A percentile compares a stretch with the other conserved stretches of the same genome.
phyloP scores from a whole-genome alignment of 2,888 invertebrate species.

The Acanthacorydalis orientalis region DNA sequence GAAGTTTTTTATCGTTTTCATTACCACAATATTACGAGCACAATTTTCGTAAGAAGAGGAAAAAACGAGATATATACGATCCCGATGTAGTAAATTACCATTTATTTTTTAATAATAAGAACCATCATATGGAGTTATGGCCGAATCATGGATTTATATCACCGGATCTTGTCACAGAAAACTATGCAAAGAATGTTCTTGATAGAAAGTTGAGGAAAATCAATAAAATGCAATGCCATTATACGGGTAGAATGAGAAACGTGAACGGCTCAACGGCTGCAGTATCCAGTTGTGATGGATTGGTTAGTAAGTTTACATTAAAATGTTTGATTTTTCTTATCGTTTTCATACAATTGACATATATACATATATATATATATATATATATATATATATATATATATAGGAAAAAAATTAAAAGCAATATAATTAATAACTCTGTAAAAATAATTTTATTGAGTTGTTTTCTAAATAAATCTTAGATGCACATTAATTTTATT shows the following conservation, averaged over 20 bases:
- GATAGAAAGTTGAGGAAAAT: slow-evolving; percentile 15
- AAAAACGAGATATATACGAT: slow-evolving; percentile 7
- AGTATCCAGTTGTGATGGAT: slow-evolving; percentile 31
- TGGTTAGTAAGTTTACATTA: slow-evolving; percentile 16
- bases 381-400: no score
- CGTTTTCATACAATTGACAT: no score
- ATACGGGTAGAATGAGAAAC: slow-evolving; percentile 29
- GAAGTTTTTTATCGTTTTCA: slow-evolving; percentile 27
- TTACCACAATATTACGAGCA: slow-evolving; percentile 29
- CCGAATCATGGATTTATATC: slow-evolving; percentile 33
- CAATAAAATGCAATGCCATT: slow-evolving; percentile 27
- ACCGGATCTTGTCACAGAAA: slow-evolving; percentile 23
- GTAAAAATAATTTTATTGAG: no score
- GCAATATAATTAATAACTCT: no score
- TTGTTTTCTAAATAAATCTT: no score
- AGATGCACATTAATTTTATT: no score
- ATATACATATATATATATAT: no score
- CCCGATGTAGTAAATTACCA: slow-evolving; percentile 21
- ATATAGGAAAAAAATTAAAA: no score
- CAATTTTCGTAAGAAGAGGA: slow-evolving; percentile 10
- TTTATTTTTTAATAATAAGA: slow-evolving; percentile 17
- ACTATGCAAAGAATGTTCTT: slow-evolving; percentile 15
- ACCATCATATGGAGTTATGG: slow-evolving; percentile 28
- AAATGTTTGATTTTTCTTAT: not conserved
- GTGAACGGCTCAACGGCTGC: slow-evolving; percentile 28